Base-by-base conservation (phyloP, 2,888 invertebrate genomes). In the Apamea monoglypha region DNA sequence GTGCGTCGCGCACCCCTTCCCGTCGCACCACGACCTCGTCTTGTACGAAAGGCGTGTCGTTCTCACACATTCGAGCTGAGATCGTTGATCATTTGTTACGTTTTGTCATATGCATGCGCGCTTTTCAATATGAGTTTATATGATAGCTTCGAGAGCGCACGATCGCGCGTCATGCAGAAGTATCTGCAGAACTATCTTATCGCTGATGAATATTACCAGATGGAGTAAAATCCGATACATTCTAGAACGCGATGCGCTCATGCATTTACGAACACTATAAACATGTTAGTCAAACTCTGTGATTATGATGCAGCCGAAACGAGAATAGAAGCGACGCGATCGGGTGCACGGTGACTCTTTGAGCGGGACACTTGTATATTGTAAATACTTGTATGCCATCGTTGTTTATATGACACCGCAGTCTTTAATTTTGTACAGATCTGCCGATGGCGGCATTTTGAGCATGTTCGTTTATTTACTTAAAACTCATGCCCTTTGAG, bases 321-420 rank as follows among this genome's bases (percentile, higher is more conserved):
- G 47, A 86, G 72, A 83, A 75, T 78, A 82, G 82, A 83, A 83
- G 85, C 80, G 84, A 82, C 67, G 80, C 74, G 82, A 82, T 74
- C 70, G 80, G 85, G 83, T 82, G 81, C 81, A 73, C 75, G 73
- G 81, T 67, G 81, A 81, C 76, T 69, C 72, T 81, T 76, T 79
- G 82, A 80, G 76, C 77, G 78, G 76, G 76, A 76, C 81, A 80
- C 78, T 85, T 92, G 92, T 92, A 94, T 84, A 93, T 91, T 95
- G 95, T 95, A 95, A 91, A 95, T 95, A 92, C 86, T 92, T 92
- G 91, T 92, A 91, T 91, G 92, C 89, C 84, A 90, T 90, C 86
- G 81, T 91, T 93, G 91, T 93, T 91, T 89, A 91, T 91, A 91
- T 90, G 87, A 86, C 85, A 86, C 91, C 91, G 86, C 90, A 89